These are phyloP conservation scores for Halictus quadricinctus DNA, from an alignment of 2,888 invertebrate species.

Conservation along the genomic window DNA sequence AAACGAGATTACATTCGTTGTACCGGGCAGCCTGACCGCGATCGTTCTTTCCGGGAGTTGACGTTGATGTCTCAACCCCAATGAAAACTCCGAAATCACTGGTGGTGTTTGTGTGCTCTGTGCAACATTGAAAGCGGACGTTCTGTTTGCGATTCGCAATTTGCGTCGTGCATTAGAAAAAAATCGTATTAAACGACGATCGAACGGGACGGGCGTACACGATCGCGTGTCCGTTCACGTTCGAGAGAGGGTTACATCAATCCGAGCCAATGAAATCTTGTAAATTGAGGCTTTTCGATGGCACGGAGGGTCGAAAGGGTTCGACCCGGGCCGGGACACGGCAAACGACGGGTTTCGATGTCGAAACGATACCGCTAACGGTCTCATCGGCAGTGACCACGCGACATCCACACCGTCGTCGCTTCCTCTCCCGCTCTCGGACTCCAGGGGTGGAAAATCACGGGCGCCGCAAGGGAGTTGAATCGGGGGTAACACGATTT, in stretches of 20 bases:
- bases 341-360: constrained; percentile 67
- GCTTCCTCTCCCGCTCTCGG: constrained; percentile 34
- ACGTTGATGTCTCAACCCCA: constrained; percentile 67
- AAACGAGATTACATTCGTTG: constrained; percentile 76
- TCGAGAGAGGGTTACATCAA: not conserved
- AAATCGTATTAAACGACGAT: not conserved
- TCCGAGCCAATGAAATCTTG: constrained; percentile 1
- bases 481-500: constrained; percentile 64
- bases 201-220: not conserved
- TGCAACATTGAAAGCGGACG: constrained; percentile 34
- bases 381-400: constrained; percentile 51
- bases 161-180: not conserved
- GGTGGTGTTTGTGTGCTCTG: constrained; percentile 36
- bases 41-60: constrained; percentile 64
- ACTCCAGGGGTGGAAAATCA: constrained; percentile 68
- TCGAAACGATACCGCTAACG: constrained; percentile 68
- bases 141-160: constrained; percentile 11
- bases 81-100: constrained; percentile 61
- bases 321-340: not conserved
- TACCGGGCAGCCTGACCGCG: constrained; percentile 68
- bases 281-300: not conserved
- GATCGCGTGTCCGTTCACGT: not conserved
- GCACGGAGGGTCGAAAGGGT: constrained; percentile 2
- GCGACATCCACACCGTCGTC: constrained; percentile 62
- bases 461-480: constrained; percentile 55